Conservation (phyloP, 2,888 invertebrate genomes). For the Epirrita christyi region DNA sequence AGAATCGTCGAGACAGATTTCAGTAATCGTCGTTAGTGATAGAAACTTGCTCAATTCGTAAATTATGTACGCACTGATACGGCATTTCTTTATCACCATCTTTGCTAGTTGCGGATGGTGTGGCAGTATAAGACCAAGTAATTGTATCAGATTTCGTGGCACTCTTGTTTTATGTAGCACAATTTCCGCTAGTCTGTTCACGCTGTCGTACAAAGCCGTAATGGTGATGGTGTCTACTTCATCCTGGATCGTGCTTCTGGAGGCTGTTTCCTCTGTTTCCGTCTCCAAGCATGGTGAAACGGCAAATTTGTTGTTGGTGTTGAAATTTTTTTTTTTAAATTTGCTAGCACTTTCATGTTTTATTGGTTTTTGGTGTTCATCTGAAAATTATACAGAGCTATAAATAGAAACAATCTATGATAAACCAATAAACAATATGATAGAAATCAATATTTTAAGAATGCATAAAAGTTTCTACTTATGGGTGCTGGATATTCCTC, state of each 20-base stretch:
- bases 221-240: constrained; percentile 39
- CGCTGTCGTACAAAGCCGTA: constrained; percentile 48
- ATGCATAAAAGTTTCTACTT: too few species aligned
- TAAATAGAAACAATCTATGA: too few species aligned
- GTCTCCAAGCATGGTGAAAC: constrained; percentile 5
- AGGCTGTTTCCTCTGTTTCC: constrained; percentile 8
- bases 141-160: constrained; percentile 51
- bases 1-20: constrained; percentile 57
- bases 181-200: constrained; percentile 52
- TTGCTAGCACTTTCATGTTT: constrained; percentile 9
- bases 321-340: constrained; percentile 9
- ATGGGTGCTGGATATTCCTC: too few species aligned
- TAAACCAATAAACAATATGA: too few species aligned
- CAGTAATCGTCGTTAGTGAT: constrained; percentile 49
- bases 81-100: constrained; percentile 48
- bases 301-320: too few species aligned
- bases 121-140: constrained; percentile 48
- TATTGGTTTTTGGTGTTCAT: constrained; percentile 2
- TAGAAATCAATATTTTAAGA: too few species aligned
- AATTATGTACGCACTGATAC: constrained; percentile 48
- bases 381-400: too few species aligned
- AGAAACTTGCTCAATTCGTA: constrained; percentile 57
- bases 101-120: constrained; percentile 45
- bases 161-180: constrained; percentile 40
- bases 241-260: constrained; percentile 4